Evolutionary conservation across 2,797 vertebrate genomes (phyloP).

Genomic region (Phalloptychus januarius): DNA sequence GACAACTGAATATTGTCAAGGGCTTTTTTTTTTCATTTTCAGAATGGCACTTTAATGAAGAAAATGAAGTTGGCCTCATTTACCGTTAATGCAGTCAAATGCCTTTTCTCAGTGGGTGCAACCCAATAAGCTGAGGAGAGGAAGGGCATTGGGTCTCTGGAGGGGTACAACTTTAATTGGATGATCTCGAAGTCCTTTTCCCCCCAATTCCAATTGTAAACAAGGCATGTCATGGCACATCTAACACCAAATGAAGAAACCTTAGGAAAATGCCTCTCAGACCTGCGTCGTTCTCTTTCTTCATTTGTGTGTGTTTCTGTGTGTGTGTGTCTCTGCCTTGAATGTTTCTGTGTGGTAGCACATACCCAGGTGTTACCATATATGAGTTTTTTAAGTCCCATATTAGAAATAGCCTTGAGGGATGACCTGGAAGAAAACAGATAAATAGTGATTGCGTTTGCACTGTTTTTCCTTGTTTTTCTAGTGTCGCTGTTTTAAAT

Average conservation of each 20-base stretch:
- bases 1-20: slow-evolving; percentile 62
- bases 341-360: slow-evolving; percentile 11
- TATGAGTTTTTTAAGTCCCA: background rate
- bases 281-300: slow-evolving; percentile 47
- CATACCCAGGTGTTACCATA: background rate
- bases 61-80: slow-evolving; percentile 79
- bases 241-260: slow-evolving; percentile 79
- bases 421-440: background rate
- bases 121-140: slow-evolving; percentile 78
- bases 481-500: background rate
- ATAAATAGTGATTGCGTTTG: background rate
- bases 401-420: background rate
- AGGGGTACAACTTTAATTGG: slow-evolving; percentile 81
- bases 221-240: slow-evolving; percentile 78
- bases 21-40: slow-evolving; percentile 68
- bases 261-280: slow-evolving; percentile 57
- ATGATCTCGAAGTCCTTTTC: slow-evolving; percentile 78
- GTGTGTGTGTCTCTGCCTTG: background rate
- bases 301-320: background rate
- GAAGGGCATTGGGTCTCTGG: slow-evolving; percentile 78
- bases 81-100: slow-evolving; percentile 82
- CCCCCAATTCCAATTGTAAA: slow-evolving; percentile 82
- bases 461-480: background rate
- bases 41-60: slow-evolving; percentile 79
- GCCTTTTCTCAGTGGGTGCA: slow-evolving; percentile 81